Conservation (phyloP, 2,888 invertebrate species). For the Phengaris arion region DNA sequence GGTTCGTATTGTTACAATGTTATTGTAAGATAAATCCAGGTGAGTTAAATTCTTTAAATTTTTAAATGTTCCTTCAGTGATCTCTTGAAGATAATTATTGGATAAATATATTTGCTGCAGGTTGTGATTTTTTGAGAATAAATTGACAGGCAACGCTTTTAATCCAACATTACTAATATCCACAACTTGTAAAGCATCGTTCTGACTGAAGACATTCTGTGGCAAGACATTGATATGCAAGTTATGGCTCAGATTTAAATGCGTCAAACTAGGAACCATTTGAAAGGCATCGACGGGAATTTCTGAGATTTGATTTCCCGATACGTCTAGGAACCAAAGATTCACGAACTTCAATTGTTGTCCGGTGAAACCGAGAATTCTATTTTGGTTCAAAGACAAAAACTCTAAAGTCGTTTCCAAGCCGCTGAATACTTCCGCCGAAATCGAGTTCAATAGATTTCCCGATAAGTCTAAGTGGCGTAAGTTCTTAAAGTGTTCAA, state of each 20-base stretch:
- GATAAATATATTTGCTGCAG: constrained; percentile 84
- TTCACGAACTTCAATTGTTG: constrained; percentile 82
- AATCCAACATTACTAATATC: constrained; percentile 88
- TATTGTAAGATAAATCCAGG: constrained; percentile 89
- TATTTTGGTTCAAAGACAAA: constrained; percentile 86
- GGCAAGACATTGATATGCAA: constrained; percentile 82
- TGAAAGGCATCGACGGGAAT: constrained; percentile 84
- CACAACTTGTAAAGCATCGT: constrained; percentile 83
- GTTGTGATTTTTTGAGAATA: constrained; percentile 83
- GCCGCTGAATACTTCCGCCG: constrained; percentile 87
- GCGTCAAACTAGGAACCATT: constrained; percentile 82
- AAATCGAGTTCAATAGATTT: constrained; percentile 85
- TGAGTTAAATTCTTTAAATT: constrained; percentile 86
- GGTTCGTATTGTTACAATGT: constrained; percentile 86
- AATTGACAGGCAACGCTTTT: constrained; percentile 85
- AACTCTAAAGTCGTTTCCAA: constrained; percentile 85
- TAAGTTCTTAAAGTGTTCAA: constrained; percentile 87
- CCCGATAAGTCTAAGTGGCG: constrained; percentile 87
- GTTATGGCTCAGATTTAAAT: constrained; percentile 88
- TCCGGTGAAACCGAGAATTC: constrained; percentile 83
- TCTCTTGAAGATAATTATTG: constrained; percentile 86
- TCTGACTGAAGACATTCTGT: constrained; percentile 84
- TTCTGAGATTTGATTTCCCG: constrained; percentile 88
- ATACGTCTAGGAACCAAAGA: constrained; percentile 86
- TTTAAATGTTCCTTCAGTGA: constrained; percentile 87